These are phyloP conservation scores for Ashinkailepas kermadecensis DNA, from an alignment of 2,888 invertebrate genomes.

Conservation along the genomic window DNA sequence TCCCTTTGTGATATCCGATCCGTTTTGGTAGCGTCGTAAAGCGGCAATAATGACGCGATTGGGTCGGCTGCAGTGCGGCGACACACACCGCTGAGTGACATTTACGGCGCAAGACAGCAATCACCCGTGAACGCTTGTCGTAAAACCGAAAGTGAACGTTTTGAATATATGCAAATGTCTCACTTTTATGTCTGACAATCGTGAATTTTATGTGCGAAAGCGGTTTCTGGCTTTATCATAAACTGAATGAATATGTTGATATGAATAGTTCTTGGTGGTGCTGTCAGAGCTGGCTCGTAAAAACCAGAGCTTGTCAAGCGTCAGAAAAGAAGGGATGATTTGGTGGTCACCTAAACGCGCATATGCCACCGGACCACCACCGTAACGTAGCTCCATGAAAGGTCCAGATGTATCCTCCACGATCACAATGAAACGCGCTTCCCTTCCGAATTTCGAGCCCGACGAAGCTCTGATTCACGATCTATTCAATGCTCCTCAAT, in stretches of 20 bases:
- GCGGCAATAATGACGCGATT: conserved; percentile 18
- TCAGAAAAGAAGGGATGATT: conserved; percentile 3
- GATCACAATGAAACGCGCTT: neutral
- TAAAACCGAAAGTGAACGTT: conserved; percentile 7
- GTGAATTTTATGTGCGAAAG: conserved; percentile 19
- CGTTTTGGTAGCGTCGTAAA: conserved; percentile 15
- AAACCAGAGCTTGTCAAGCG: neutral
- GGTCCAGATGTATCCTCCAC: neutral
- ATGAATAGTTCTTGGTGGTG: conserved; percentile 9
- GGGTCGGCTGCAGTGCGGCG: neutral
- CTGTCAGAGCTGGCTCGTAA: conserved; percentile 16
- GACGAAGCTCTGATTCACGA: neutral
- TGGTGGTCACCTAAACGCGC: conserved; percentile 8
- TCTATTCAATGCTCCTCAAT: neutral
- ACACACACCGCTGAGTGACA: conserved; percentile 15
- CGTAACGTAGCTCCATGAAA: neutral
- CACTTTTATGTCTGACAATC: conserved; percentile 20
- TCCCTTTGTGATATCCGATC: neutral
- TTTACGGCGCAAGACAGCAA: conserved; percentile 17
- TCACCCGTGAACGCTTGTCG: conserved; percentile 11
- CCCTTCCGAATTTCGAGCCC: neutral
- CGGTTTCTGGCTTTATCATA: conserved; percentile 21
- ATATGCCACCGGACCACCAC: neutral
- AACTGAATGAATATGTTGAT: conserved; percentile 23
- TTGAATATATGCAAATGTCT: conserved; percentile 20